phyloP scores from a whole-genome alignment of 2,797 vertebrate genomes.

The Aselliscus stoliczkanus region DNA sequence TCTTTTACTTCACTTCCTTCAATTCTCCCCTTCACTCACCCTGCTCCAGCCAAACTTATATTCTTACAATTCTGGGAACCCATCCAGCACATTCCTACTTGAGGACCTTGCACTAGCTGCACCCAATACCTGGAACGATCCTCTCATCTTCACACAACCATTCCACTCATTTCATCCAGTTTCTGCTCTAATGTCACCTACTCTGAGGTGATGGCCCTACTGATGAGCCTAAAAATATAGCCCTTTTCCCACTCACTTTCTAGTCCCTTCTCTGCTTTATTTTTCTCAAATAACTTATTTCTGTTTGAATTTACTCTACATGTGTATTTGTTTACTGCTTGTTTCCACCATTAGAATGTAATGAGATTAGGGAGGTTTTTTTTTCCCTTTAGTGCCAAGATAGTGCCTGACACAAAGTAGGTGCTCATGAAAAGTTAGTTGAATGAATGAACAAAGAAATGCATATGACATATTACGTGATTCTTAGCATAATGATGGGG shows the following conservation, averaged over 20 bases:
- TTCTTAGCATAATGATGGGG: not conserved
- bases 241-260: not conserved
- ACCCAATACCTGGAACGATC: not conserved
- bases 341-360: not conserved
- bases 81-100: not conserved
- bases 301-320: not conserved
- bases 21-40: not conserved
- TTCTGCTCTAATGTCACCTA: not conserved
- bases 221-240: not conserved
- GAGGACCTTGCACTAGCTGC: rapidly evolving
- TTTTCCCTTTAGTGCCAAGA: not conserved
- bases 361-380: not conserved
- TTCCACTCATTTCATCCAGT: not conserved
- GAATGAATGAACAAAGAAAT: not conserved
- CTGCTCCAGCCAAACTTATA: not conserved
- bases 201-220: not conserved
- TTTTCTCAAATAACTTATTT: not conserved
- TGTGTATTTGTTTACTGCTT: not conserved
- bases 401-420: not conserved
- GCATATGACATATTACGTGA: not conserved
- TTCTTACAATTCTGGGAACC: not conserved
- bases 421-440: not conserved
- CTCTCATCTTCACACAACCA: not conserved
- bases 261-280: not conserved
- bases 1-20: not conserved